Percentiles rank a stretch among this genome's conserved stretches.
phyloP scores from a whole-genome alignment of 2,113 vertebrate genomes.

The Platysternon megacephalum region DNA sequence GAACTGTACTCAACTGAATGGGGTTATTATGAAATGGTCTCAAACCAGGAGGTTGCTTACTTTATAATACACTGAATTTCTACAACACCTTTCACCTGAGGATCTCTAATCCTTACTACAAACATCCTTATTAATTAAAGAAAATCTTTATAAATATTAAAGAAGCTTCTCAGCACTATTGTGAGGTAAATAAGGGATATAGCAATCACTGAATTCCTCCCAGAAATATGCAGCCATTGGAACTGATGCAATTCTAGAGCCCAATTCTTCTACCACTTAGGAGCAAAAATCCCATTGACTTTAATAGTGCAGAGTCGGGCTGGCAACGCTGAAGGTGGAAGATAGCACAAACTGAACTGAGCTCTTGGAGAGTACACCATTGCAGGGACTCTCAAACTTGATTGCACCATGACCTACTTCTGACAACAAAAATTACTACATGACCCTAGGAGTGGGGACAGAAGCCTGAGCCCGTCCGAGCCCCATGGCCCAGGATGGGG shows the following conservation, averaged over 20 bases:
- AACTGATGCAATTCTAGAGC: neutral
- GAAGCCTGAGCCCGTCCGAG: no score
- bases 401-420: no score
- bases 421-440: no score
- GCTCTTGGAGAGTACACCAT: neutral
- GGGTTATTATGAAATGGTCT: neutral
- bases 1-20: neutral
- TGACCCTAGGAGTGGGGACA: no score
- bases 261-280: neutral
- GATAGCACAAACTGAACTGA: neutral
- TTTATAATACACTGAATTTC: neutral
- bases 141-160: neutral
- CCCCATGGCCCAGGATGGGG: no score
- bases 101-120: neutral
- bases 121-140: conserved; percentile 2
- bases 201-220: neutral
- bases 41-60: neutral
- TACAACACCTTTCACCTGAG: neutral
- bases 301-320: neutral
- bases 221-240: neutral
- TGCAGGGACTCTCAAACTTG: no score
- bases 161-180: neutral
- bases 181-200: neutral
- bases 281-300: neutral
- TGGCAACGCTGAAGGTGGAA: neutral